phyloP scores from a whole-genome alignment of 2,888 invertebrate species.

The Heteromyza rotundicornis region DNA sequence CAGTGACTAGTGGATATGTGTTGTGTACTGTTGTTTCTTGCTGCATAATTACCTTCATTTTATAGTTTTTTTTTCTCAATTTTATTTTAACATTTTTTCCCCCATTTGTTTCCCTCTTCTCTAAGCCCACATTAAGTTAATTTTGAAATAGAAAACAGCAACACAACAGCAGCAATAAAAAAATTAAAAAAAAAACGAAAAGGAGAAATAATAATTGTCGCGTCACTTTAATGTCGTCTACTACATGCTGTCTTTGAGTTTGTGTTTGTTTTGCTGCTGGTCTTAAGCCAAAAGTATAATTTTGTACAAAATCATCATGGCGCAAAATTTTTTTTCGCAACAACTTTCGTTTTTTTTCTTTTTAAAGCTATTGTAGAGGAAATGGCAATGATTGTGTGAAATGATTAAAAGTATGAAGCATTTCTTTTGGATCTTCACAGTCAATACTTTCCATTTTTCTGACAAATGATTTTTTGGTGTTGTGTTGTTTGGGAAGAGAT shows the following conservation, averaged over 20 bases:
- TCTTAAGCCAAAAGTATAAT: background rate
- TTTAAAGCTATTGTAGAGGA: background rate
- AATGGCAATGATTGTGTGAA: background rate
- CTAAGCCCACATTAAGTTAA: background rate
- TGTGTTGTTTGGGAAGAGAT: no score
- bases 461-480: no score
- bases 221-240: background rate
- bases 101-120: background rate
- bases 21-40: background rate
- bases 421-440: background rate
- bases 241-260: background rate
- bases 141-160: background rate
- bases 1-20: background rate
- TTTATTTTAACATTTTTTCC: background rate
- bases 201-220: background rate
- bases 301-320: background rate
- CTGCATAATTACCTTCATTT: conserved; percentile 3
- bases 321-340: background rate
- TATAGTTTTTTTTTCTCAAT: no score
- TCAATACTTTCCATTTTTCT: background rate
- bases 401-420: background rate
- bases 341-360: conserved; percentile 5
- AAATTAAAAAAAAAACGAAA: background rate
- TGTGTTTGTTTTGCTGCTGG: background rate
- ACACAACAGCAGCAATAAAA: background rate